These are phyloP conservation scores for Pygocentrus nattereri DNA, from an alignment of 2,797 vertebrate genomes.

Conservation along the genomic window DNA sequence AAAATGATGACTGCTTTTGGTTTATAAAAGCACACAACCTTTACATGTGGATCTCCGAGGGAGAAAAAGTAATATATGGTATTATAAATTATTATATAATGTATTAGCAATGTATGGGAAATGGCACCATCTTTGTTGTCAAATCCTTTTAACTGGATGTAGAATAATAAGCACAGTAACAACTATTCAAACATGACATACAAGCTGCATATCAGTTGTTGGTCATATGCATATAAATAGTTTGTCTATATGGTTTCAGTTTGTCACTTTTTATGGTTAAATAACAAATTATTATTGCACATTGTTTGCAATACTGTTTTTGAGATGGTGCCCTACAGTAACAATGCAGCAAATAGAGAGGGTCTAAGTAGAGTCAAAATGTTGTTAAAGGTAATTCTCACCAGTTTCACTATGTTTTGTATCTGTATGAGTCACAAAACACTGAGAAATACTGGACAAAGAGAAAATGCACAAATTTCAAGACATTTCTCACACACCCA, in stretches of 20 bases:
- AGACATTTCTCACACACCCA: slow-evolving; percentile 39
- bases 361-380: neutral
- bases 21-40: too few species aligned
- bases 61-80: too few species aligned
- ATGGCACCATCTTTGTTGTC: too few species aligned
- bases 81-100: too few species aligned
- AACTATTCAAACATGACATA: neutral
- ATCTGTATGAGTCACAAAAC: neutral
- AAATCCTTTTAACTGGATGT: neutral
- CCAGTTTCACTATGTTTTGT: slow-evolving; percentile 3
- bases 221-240: neutral
- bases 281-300: too few species aligned
- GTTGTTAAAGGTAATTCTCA: neutral
- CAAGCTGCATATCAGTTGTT: neutral
- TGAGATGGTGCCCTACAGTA: neutral
- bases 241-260: neutral
- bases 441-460: slow-evolving; percentile 7
- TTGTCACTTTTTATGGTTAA: neutral
- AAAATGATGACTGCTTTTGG: too few species aligned
- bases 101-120: too few species aligned
- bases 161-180: neutral
- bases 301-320: neutral
- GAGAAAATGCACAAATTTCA: slow-evolving; percentile 30
- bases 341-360: neutral
- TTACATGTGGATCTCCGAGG: too few species aligned